A percentile compares a stretch with the other conserved stretches of the same genome.
phyloP scores from a whole-genome alignment of 1,140 invertebrate species.

The Phymastichus coffea region DNA sequence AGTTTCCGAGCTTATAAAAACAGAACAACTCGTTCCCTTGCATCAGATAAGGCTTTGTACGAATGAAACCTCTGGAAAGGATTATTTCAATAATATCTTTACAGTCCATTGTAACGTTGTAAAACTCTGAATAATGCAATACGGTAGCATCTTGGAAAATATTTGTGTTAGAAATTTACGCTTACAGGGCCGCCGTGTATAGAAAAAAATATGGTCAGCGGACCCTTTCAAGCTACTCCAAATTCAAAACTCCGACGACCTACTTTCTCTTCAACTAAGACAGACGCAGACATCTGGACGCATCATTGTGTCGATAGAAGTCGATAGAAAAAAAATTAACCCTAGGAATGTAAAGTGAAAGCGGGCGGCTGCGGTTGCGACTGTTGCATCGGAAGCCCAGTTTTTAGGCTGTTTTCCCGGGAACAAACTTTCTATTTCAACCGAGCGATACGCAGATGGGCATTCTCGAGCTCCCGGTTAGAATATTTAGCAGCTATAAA shows the following conservation, averaged over 20 bases:
- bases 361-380: conserved; percentile 22
- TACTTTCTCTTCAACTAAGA: conserved; percentile 36
- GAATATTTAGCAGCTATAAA: conserved; percentile 13
- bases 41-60: too few species aligned
- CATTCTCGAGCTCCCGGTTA: not conserved
- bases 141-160: too few species aligned
- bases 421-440: conserved; percentile 21
- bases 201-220: conserved; percentile 9
- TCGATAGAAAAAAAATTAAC: conserved; percentile 31
- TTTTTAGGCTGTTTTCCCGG: conserved; percentile 8
- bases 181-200: too few species aligned
- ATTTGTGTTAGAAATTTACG: too few species aligned
- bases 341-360: conserved; percentile 35
- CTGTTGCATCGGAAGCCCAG: too few species aligned
- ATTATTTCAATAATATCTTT: too few species aligned
- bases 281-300: not conserved
- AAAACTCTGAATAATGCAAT: too few species aligned
- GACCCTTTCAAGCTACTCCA: conserved; percentile 22
- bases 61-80: too few species aligned
- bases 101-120: too few species aligned
- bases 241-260: conserved; percentile 35
- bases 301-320: not conserved
- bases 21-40: too few species aligned
- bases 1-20: too few species aligned
- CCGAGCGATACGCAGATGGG: not conserved